phyloP scores from a whole-genome alignment of 2,113 vertebrate species.

The Crypturellus undulatus region DNA sequence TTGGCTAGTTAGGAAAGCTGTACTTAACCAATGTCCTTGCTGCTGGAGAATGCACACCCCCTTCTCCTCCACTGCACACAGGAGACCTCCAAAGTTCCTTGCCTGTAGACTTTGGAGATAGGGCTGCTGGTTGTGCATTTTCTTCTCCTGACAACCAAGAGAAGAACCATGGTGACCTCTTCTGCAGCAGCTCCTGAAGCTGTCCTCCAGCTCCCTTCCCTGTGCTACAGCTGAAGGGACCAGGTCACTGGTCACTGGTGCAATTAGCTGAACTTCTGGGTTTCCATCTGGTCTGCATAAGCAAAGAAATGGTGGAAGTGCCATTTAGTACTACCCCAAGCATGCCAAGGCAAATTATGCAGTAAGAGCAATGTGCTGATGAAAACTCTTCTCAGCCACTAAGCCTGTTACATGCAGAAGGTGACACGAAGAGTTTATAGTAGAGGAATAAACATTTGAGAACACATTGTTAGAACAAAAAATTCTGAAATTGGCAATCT shows the following conservation, averaged over 20 bases:
- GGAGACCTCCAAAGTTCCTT: not conserved
- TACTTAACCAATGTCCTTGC: not conserved
- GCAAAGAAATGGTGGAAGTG: constrained; percentile 18
- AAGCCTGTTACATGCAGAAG: not conserved
- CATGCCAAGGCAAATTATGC: constrained; percentile 46
- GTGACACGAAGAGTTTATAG: constrained; percentile 37
- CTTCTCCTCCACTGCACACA: not conserved
- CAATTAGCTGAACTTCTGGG: constrained; percentile 36
- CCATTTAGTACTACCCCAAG: constrained; percentile 30
- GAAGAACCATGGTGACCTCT: not conserved
- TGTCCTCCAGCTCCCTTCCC: not conserved
- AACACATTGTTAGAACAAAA: constrained; percentile 48
- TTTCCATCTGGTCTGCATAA: constrained; percentile 39
- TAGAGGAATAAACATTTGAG: constrained; percentile 41
- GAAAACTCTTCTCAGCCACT: not conserved
- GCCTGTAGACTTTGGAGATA: not conserved
- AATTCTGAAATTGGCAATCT: constrained; percentile 15
- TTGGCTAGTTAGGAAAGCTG: not conserved
- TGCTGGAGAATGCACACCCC: not conserved
- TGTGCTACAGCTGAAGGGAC: not conserved
- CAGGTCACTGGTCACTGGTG: not conserved
- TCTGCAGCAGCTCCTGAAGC: not conserved
- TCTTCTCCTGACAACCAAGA: not conserved
- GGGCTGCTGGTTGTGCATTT: not conserved
- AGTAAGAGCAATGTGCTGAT: constrained; percentile 51